Evolutionary conservation across 2,888 invertebrate species (phyloP).

Genomic region (Aphidoletes aphidimyza): DNA sequence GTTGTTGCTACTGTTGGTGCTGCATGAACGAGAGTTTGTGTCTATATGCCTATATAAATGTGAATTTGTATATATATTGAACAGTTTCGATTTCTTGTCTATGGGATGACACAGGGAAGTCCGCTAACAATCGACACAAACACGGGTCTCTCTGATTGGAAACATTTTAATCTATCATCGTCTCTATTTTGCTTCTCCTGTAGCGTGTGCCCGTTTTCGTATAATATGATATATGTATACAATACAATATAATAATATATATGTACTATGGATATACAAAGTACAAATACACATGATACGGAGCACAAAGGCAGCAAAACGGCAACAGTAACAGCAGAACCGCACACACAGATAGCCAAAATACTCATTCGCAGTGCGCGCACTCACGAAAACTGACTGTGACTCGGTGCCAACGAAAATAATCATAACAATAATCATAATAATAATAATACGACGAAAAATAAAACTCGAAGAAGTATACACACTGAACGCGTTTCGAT

Average conservation of each 20-base stretch:
- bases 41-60: no score
- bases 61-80: conserved; percentile 3
- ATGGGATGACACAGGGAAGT: background rate
- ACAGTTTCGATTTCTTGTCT: background rate
- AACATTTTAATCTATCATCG: conserved; percentile 40
- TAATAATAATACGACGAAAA: conserved; percentile 46
- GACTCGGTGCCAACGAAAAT: conserved; percentile 37
- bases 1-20: background rate
- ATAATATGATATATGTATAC: no score
- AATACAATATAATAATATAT: no score
- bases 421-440: conserved; percentile 26
- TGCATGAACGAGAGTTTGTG: background rate
- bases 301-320: no score
- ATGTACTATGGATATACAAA: no score
- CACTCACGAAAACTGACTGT: background rate
- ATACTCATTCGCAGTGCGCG: background rate
- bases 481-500: conserved; percentile 34
- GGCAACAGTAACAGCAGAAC: no score
- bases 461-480: no score
- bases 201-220: background rate
- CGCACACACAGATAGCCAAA: background rate
- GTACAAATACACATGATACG: conserved; percentile 25
- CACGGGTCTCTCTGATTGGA: conserved; percentile 43
- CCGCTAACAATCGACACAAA: conserved; percentile 22
- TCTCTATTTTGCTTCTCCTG: background rate